Conservation (phyloP, 2,888 invertebrate species). For the Aporophyla nigra region DNA sequence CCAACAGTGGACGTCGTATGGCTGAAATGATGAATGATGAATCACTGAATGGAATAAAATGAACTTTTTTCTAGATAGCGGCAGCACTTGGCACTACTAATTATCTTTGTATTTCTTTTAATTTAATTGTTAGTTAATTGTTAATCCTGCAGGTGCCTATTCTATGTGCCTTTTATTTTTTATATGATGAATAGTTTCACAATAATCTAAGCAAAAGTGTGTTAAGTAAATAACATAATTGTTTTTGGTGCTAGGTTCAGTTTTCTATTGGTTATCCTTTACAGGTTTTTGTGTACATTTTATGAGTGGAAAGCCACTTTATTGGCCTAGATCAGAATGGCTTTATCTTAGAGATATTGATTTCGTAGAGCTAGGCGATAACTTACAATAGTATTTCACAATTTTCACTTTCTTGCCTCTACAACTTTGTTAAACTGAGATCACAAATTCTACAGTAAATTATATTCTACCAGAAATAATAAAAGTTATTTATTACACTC, state of each 20-base stretch:
- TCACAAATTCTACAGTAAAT: neutral
- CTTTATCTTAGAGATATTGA: conserved; percentile 54
- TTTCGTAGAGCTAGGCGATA: conserved; percentile 42
- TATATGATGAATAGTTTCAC: neutral
- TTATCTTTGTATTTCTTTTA: no score
- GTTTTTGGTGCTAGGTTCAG: neutral
- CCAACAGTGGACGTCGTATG: no score
- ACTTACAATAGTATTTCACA: conserved; percentile 45
- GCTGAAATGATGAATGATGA: no score
- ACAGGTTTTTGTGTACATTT: conserved; percentile 47
- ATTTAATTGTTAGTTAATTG: no score
- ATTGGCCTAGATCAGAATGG: conserved; percentile 33
- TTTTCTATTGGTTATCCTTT: conserved; percentile 20
- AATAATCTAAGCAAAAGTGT: neutral
- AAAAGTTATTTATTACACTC: neutral
- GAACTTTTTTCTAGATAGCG: no score
- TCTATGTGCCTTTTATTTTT: no score
- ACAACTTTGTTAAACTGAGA: conserved; percentile 41
- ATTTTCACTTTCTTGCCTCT: conserved; percentile 51
- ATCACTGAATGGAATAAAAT: no score
- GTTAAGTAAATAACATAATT: neutral
- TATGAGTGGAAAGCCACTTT: conserved; percentile 47
- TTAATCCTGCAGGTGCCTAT: no score
- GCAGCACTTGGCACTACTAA: no score
- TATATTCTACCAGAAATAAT: neutral